Conservation (phyloP, 2,888 invertebrate species). For the Oscheius sp. region DNA sequence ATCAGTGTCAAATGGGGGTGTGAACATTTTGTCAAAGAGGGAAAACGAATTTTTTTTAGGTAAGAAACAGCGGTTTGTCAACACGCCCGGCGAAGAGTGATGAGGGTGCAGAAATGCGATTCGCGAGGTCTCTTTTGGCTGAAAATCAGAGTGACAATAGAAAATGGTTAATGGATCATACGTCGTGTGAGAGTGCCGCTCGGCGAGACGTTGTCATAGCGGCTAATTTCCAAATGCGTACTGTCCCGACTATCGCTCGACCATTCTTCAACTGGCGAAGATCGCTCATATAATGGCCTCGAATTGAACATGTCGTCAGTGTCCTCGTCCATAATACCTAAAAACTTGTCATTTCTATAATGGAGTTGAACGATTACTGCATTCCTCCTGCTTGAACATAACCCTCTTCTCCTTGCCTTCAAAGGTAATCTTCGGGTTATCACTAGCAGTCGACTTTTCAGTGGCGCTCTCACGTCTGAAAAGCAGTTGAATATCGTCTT, state of each 20-base stretch:
- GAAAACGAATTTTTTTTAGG: neutral
- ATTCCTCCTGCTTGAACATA: slow-evolving; percentile 46
- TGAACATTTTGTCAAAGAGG: neutral
- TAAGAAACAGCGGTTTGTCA: slow-evolving; percentile 30
- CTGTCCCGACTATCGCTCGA: slow-evolving; percentile 59
- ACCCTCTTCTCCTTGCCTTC: slow-evolving; percentile 44
- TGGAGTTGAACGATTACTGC: slow-evolving; percentile 8
- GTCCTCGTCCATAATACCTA: slow-evolving; percentile 30
- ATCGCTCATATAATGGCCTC: slow-evolving; percentile 50
- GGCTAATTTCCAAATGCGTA: slow-evolving; percentile 64
- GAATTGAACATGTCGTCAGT: slow-evolving; percentile 12
- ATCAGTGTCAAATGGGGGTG: neutral
- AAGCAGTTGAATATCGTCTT: neutral
- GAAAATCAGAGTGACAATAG: neutral
- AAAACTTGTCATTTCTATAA: neutral
- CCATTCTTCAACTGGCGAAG: slow-evolving; percentile 62
- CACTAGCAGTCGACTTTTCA: slow-evolving; percentile 41
- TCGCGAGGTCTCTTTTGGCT: slow-evolving; percentile 15
- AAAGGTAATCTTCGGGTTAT: slow-evolving; percentile 24
- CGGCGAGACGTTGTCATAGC: slow-evolving; percentile 69
- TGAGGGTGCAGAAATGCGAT: slow-evolving; percentile 27
- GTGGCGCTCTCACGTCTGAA: slow-evolving; percentile 42
- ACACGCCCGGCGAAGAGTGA: slow-evolving; percentile 22
- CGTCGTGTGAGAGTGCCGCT: slow-evolving; percentile 45
- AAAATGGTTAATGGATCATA: neutral